Percentiles rank a stretch among this genome's conserved stretches.
These are phyloP conservation scores for Enteromius mattozi DNA, from an alignment of 2,797 vertebrate species.

Conservation along the genomic window DNA sequence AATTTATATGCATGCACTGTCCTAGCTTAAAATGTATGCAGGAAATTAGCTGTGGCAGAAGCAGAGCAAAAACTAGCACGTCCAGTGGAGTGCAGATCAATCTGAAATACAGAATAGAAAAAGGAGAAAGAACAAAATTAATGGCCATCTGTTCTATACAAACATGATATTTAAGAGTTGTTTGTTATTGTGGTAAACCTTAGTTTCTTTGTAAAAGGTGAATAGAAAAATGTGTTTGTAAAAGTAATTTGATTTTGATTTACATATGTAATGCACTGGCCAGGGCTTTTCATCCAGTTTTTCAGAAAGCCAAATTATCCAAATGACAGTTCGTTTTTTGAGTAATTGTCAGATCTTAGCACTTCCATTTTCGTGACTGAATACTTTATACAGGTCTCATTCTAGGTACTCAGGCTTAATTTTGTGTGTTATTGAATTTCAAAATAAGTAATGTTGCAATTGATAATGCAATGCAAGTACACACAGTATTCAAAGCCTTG, in stretches of 20 bases:
- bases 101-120: conserved; percentile 40
- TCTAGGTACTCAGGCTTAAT: background rate
- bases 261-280: background rate
- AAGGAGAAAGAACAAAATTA: background rate
- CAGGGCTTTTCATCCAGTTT: background rate
- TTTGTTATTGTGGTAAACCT: background rate
- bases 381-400: background rate
- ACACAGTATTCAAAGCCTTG: background rate
- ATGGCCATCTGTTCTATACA: background rate
- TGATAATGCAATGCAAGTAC: background rate
- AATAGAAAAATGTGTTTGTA: background rate
- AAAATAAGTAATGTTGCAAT: background rate
- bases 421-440: background rate
- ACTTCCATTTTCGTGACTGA: background rate
- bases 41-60: conserved; percentile 20
- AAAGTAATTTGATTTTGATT: conserved; percentile 17
- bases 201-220: background rate
- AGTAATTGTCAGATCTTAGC: background rate
- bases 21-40: background rate
- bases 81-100: conserved; percentile 34
- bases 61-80: background rate
- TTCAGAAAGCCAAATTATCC: background rate
- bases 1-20: conserved; percentile 17
- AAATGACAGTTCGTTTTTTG: background rate
- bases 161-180: background rate